Conservation (phyloP, 2,888 invertebrate genomes). For the Oegoconia quadripuncta region DNA sequence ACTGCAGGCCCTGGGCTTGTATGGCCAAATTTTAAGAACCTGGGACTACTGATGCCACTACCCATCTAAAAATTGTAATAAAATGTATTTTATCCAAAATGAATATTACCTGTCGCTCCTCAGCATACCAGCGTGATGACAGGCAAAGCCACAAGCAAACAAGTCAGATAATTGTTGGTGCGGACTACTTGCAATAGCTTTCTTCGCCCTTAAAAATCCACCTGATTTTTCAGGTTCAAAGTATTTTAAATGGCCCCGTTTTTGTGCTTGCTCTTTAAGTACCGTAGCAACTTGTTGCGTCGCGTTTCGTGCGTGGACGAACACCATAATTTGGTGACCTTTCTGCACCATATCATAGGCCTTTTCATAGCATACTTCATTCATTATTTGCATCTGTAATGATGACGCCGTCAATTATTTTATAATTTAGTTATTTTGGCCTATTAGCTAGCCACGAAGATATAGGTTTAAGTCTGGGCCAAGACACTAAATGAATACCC, state of each 20-base stretch:
- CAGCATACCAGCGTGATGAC: constrained; percentile 98
- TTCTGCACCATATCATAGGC: constrained; percentile 90
- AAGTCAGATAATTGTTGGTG: constrained; percentile 91
- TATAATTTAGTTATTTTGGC: not conserved
- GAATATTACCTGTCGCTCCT: constrained; percentile 86
- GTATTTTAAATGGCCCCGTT: constrained; percentile 83
- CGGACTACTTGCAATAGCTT: constrained; percentile 83
- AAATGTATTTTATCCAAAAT: too few species aligned
- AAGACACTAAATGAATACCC: too few species aligned
- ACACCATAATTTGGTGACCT: constrained; percentile 98
- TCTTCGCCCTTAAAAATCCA: constrained; percentile 83
- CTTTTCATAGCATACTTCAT: constrained; percentile 95
- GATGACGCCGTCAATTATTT: not conserved
- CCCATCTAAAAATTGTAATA: too few species aligned
- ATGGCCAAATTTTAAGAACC: not conserved
- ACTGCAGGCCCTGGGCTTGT: too few species aligned
- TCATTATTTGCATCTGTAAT: constrained; percentile 86
- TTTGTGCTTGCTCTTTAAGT: constrained; percentile 89
- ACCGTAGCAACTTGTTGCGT: constrained; percentile 93
- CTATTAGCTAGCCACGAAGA: not conserved
- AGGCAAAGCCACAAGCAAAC: constrained; percentile 92
- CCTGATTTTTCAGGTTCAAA: constrained; percentile 84
- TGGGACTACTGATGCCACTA: not conserved
- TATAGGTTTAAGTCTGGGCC: too few species aligned
- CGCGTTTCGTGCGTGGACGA: constrained; percentile 98